Percentiles rank a stretch among this genome's conserved stretches.
Conservation (phyloP, 2,888 invertebrate genomes). For the Lochmaea capreae region DNA sequence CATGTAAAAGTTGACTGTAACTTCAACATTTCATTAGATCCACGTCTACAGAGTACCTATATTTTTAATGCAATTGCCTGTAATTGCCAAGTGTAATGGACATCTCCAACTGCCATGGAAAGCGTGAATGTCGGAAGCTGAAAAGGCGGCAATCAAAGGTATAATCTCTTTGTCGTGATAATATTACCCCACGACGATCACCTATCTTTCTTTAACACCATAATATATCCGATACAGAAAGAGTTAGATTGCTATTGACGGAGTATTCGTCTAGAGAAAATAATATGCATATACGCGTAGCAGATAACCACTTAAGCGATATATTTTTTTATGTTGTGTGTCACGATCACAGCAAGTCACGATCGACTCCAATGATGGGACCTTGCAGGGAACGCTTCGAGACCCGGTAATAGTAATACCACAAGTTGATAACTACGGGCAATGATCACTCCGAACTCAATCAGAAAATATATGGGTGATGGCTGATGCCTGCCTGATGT, state of each 20-base stretch:
- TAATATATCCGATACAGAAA: constrained; percentile 39
- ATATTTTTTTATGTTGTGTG: constrained; percentile 58
- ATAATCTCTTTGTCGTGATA: constrained; percentile 49
- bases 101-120: constrained; percentile 58
- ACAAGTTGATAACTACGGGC: constrained; percentile 59
- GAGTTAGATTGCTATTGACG: constrained; percentile 43
- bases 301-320: constrained; percentile 60
- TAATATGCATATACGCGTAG: constrained; percentile 60
- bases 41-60: constrained; percentile 50
- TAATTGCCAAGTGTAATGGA: constrained; percentile 59
- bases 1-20: constrained; percentile 47
- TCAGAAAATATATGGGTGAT: constrained; percentile 42
- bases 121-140: constrained; percentile 61
- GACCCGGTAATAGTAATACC: constrained; percentile 57
- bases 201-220: constrained; percentile 40
- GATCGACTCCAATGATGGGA: constrained; percentile 59
- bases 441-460: constrained; percentile 53
- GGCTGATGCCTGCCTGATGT: constrained; percentile 22
- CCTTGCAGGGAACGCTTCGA: constrained; percentile 58
- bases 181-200: constrained; percentile 49
- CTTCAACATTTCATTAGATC: constrained; percentile 52
- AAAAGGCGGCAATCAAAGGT: constrained; percentile 59
- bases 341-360: constrained; percentile 63
- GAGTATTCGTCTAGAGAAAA: constrained; percentile 48
- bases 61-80: constrained; percentile 55